Evolutionary conservation across 2,888 invertebrate genomes (phyloP).

Genomic region (Nycteola revayana): DNA sequence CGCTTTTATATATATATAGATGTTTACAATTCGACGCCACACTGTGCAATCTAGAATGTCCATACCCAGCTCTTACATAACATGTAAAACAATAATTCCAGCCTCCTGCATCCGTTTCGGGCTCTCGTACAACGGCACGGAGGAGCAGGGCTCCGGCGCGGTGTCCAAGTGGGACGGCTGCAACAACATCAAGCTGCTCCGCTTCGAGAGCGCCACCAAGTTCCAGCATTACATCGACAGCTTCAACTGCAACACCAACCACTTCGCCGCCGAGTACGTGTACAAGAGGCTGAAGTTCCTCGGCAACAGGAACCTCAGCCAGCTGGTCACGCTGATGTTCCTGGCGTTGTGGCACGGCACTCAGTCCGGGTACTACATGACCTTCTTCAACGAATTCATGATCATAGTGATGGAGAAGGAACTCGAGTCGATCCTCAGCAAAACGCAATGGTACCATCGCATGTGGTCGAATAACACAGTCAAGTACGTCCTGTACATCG

Average conservation of each 20-base stretch:
- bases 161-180: constrained; percentile 91
- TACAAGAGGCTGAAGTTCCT: constrained; percentile 97
- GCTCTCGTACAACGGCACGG: constrained; percentile 90
- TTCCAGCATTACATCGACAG: constrained; percentile 94
- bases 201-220: constrained; percentile 91
- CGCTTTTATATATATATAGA: too few relatives aligned
- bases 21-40: too few relatives aligned
- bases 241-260: constrained; percentile 98
- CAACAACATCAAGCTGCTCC: constrained; percentile 91
- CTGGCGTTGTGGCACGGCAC: constrained; percentile 98
- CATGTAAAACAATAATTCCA: too few relatives aligned
- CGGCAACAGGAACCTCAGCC: constrained; percentile 91
- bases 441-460: constrained; percentile 69
- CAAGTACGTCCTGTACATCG: constrained; percentile 74
- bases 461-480: constrained; percentile 61
- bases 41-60: too few relatives aligned
- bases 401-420: constrained; percentile 93
- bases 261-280: constrained; percentile 96
- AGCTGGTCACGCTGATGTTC: constrained; percentile 90
- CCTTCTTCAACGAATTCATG: constrained; percentile 95
- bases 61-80: too few relatives aligned
- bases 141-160: constrained; percentile 64
- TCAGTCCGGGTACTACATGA: constrained; percentile 95
- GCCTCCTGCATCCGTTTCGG: constrained; percentile 84
- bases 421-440: constrained; percentile 79